Evolutionary conservation across 2,113 vertebrate genomes (phyloP).

Genomic region (Chinchilla lanigera): DNA sequence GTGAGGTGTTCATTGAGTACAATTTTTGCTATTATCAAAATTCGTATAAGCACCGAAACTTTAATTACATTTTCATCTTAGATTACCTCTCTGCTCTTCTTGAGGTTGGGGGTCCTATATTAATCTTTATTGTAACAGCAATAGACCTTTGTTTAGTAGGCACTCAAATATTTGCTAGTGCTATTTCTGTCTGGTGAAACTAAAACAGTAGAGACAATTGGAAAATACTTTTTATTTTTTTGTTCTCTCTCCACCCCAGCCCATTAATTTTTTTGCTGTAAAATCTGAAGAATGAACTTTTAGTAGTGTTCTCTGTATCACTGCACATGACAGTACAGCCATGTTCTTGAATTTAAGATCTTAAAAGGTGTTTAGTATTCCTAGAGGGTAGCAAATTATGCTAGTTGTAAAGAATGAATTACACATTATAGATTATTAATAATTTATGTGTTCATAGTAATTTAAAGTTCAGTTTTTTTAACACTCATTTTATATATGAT

Average conservation of each 20-base stretch:
- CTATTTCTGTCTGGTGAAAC: conserved; percentile 48
- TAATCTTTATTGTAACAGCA: neutral
- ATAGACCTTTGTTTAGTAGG: conserved; percentile 21
- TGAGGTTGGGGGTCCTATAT: neutral
- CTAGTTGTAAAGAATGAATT: conserved; percentile 42
- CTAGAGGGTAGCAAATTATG: conserved; percentile 39
- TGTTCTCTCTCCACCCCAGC: neutral
- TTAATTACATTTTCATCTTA: conserved; percentile 48
- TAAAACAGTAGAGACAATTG: conserved; percentile 44
- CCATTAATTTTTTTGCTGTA: conserved; percentile 48
- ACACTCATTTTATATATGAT: conserved; percentile 43
- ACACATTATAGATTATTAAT: conserved; percentile 19
- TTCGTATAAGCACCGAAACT: conserved; percentile 43
- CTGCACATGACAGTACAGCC: neutral
- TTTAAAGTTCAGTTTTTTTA: conserved; percentile 1
- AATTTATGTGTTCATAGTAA: conserved; percentile 42
- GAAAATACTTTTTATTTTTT: conserved; percentile 8
- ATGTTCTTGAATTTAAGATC: conserved; percentile 47
- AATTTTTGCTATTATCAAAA: conserved; percentile 22
- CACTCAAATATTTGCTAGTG: conserved; percentile 47
- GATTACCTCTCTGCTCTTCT: conserved; percentile 43
- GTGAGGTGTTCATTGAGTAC: neutral
- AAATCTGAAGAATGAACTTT: conserved; percentile 58
- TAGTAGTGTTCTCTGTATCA: conserved; percentile 6
- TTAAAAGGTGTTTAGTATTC: conserved; percentile 22